Evolutionary conservation across 2,797 vertebrate genomes (phyloP), one percentile per base, ranked within the genome.

Genomic region (Serranus cabrilla): DNA sequence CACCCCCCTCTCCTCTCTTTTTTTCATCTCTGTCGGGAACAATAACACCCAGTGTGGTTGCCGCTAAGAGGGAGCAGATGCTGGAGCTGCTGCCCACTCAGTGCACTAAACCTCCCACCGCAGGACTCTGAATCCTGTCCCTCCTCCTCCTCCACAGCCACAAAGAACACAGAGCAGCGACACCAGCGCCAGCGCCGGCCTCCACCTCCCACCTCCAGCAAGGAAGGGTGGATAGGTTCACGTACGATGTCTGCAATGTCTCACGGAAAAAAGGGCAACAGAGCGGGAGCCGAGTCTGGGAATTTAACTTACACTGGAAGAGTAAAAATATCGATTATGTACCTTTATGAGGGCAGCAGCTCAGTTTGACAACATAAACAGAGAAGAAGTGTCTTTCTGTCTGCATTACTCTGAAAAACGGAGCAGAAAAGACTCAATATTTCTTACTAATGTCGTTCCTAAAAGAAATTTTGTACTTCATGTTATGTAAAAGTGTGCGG

Each of bases 11-110:
- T 20, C 34, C 27, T 17, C 42, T 20, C 27, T 40, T 42, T 80
- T 82, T 82, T 75, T 81, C 85, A 76, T 87, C 91, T 92, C 92
- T 90, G 91, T 85, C 69, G 84, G 91, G 92, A 95, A 94, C 93
- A 94, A 93, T 95, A 94, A 95, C 90, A 92, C 91, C 91, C 91
- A 89, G 91, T 94, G 94, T 89, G 94, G 94, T 93, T 91, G 73
- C 90, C 39, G 59, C 88, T 95, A 94, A 95, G 92, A 94, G 92
- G 87, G 90, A 91, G 89, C 91, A 95, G 93, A 95, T 93, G 93
- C 88, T 89, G 91, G 85, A 91, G 88, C 88, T 89, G 86, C 84
- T 91, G 93, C 92, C 89, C 82, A 86, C 92, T 92, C 91, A 80
- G 86, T 90, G 92, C 91, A 90, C 89, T 87, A 89, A 88, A 90